A percentile compares a stretch with the other conserved stretches of the same genome.
phyloP scores from a whole-genome alignment of 2,797 vertebrate species.

The Poliocrania exsul region DNA sequence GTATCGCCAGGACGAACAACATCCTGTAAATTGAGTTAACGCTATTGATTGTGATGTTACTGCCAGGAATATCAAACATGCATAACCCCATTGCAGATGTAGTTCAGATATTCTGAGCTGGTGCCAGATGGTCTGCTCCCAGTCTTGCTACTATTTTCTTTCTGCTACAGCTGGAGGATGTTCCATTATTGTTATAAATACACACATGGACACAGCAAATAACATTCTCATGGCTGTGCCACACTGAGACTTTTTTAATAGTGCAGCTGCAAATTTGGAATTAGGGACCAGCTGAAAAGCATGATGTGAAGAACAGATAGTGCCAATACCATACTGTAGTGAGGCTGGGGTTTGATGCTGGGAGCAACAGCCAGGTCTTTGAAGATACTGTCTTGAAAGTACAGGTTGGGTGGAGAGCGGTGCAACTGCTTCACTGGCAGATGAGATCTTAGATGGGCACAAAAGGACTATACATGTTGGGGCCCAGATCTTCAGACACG shows the following conservation, averaged over 20 bases:
- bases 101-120: conserved; percentile 45
- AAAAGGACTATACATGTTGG: not conserved
- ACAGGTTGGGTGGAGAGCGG: not conserved
- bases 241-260: not conserved
- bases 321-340: not conserved
- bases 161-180: conserved; percentile 15
- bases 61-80: conserved; percentile 41
- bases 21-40: conserved; percentile 58
- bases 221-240: not conserved
- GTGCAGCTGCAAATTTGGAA: not conserved
- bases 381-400: not conserved
- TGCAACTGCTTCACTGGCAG: not conserved
- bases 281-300: not conserved
- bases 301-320: not conserved
- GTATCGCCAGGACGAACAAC: not conserved
- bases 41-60: conserved; percentile 49
- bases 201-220: not conserved
- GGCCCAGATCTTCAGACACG: not conserved
- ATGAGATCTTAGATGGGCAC: not conserved
- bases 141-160: conserved; percentile 2
- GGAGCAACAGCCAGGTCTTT: not conserved
- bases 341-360: not conserved
- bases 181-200: conserved; percentile 17
- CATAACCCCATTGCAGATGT: conserved; percentile 25
- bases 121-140: conserved; percentile 48